Conservation (phyloP, 2,113 vertebrate genomes). For the Carlito syrichta region DNA sequence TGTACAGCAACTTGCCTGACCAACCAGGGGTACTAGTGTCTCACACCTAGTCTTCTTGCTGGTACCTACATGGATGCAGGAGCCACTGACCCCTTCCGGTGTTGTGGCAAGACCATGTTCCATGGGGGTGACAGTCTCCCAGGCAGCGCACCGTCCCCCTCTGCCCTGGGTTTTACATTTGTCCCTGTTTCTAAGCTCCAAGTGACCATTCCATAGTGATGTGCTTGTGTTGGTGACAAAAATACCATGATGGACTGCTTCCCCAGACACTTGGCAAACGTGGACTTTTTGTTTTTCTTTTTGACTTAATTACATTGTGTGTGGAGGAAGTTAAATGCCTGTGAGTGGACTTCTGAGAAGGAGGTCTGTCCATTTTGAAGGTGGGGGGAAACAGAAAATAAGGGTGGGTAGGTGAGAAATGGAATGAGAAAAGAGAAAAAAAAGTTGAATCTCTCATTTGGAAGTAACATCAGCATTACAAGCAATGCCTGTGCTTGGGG, state of each 20-base stretch:
- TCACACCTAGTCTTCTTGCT: too few relatives aligned
- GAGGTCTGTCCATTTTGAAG: neutral
- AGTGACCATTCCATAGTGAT: accelerated
- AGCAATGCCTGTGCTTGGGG: neutral
- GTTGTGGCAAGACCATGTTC: neutral
- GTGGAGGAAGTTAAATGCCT: neutral
- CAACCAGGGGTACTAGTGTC: accelerated
- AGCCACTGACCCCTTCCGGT: neutral
- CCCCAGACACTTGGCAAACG: neutral
- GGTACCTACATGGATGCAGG: too few relatives aligned
- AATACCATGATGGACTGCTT: accelerated
- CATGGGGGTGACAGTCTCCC: neutral
- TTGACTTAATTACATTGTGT: neutral
- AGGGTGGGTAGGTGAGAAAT: neutral
- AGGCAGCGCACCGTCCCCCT: accelerated
- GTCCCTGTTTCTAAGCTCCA: neutral
- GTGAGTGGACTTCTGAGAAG: neutral
- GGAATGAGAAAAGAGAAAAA: neutral
- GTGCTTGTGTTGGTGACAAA: too few relatives aligned
- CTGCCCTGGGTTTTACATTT: neutral
- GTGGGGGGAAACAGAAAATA: neutral
- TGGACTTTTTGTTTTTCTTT: neutral
- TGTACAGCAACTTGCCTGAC: neutral
- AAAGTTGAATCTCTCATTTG: neutral
- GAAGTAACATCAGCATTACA: accelerated